Evolutionary conservation across 2,888 invertebrate genomes (phyloP).

Genomic region (Torymus texanus): DNA sequence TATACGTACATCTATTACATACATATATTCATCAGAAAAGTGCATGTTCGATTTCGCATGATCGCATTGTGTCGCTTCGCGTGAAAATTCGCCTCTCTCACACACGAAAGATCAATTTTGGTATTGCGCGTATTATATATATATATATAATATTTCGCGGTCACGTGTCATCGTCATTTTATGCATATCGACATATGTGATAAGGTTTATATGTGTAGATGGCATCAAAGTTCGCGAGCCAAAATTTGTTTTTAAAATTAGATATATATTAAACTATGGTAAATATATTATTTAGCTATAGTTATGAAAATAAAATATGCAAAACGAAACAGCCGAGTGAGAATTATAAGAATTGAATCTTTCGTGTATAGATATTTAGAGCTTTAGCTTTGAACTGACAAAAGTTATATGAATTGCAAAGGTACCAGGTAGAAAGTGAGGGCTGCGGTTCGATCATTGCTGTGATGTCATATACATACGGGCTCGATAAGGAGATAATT

Average conservation of each 20-base stretch:
- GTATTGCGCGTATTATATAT: neutral
- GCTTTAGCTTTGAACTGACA: neutral
- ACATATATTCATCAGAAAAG: slow-evolving; percentile 10
- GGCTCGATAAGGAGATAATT: neutral
- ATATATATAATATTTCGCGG: neutral
- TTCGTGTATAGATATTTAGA: slow-evolving; percentile 6
- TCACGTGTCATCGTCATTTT: neutral
- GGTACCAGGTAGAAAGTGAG: slow-evolving; percentile 28
- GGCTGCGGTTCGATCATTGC: slow-evolving; percentile 3
- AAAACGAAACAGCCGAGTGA: neutral
- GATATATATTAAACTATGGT: too few species aligned
- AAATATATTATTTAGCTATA: too few species aligned
- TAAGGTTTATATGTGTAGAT: too few species aligned
- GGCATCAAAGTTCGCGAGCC: too few species aligned
- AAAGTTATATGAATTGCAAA: slow-evolving; percentile 2
- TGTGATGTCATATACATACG: slow-evolving; percentile 9
- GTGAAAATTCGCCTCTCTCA: slow-evolving; percentile 16
- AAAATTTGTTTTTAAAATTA: too few species aligned
- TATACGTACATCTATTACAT: neutral
- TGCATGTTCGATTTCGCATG: slow-evolving; percentile 52
- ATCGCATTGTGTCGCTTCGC: slow-evolving; percentile 38
- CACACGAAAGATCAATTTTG: slow-evolving; percentile 42
- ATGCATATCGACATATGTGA: neutral
- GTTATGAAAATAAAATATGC: too few species aligned
- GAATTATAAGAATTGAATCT: neutral